Percentiles rank a stretch among this genome's conserved stretches.
Conservation (phyloP, 2,888 invertebrate genomes). For the Acanthosepion lycidas region DNA sequence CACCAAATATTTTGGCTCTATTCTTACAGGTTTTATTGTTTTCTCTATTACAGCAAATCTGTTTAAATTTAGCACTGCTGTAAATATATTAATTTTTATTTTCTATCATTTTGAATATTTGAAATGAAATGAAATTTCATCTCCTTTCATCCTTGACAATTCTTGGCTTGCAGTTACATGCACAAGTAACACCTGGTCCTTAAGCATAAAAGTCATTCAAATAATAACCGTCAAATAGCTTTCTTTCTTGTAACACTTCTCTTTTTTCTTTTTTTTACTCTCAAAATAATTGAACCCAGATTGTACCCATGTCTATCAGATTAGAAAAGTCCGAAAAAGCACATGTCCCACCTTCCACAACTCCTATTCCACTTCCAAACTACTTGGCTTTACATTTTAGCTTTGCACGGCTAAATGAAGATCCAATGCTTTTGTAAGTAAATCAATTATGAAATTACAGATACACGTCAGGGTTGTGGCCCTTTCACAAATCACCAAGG, state of each 20-base stretch:
- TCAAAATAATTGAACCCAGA: not conserved
- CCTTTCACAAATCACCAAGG: slow-evolving; percentile 42
- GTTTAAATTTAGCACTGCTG: too few relatives aligned
- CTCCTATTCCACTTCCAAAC: not conserved
- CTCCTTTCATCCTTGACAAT: not conserved
- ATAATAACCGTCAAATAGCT: not conserved
- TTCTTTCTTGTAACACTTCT: not conserved
- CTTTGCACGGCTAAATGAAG: slow-evolving; percentile 35
- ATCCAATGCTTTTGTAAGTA: slow-evolving; percentile 23
- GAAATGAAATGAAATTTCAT: not conserved
- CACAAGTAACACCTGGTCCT: not conserved
- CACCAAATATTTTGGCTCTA: too few relatives aligned
- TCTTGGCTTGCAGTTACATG: not conserved
- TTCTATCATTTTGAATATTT: too few relatives aligned
- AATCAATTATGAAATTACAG: slow-evolving; percentile 39
- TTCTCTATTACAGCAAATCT: too few relatives aligned
- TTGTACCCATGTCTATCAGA: not conserved
- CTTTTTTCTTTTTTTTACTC: not conserved
- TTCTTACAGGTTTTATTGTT: too few relatives aligned
- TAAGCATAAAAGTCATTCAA: not conserved
- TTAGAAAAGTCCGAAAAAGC: not conserved
- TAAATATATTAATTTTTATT: too few relatives aligned
- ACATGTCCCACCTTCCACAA: not conserved
- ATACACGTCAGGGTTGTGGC: not conserved
- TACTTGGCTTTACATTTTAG: not conserved